A percentile compares a stretch with the other conserved stretches of the same genome.
Evolutionary conservation across 1,140 invertebrate genomes (phyloP).

Genomic region (Pseudomyrmex dendroicus): DNA sequence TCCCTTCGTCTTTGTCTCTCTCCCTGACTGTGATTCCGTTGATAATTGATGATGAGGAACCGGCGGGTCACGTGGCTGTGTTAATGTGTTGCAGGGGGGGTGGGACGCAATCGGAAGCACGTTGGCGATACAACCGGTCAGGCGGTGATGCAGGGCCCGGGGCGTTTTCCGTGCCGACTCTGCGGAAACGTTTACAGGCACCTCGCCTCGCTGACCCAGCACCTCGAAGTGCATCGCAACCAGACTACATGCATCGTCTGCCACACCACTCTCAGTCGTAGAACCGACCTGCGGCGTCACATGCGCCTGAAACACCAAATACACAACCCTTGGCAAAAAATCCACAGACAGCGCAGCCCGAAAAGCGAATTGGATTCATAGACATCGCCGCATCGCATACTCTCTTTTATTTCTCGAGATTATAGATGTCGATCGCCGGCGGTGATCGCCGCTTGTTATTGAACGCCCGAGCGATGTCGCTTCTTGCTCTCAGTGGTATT

Average conservation of each 20-base stretch:
- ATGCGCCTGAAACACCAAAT: slow-evolving; percentile 85
- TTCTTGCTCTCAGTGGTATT: slow-evolving; percentile 52
- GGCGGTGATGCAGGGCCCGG: slow-evolving; percentile 85
- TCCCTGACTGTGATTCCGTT: slow-evolving; percentile 27
- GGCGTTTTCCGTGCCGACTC: slow-evolving; percentile 85
- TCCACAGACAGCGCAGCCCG: slow-evolving; percentile 82
- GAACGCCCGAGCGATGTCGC: slow-evolving; percentile 48
- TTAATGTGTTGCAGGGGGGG: slow-evolving; percentile 85
- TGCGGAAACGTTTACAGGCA: slow-evolving; percentile 85
- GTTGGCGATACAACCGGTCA: slow-evolving; percentile 85
- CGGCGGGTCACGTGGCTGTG: slow-evolving; percentile 83
- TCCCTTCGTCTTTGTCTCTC: neutral
- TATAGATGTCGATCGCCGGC: slow-evolving; percentile 3
- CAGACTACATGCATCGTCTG: slow-evolving; percentile 86
- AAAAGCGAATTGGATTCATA: slow-evolving; percentile 80
- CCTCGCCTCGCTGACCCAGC: slow-evolving; percentile 85
- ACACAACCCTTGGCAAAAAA: slow-evolving; percentile 82
- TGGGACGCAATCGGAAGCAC: slow-evolving; percentile 85
- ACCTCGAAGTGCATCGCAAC: slow-evolving; percentile 86
- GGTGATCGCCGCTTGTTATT: slow-evolving; percentile 21
- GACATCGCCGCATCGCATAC: slow-evolving; percentile 38
- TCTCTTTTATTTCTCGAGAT: slow-evolving; percentile 12
- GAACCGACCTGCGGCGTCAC: slow-evolving; percentile 85
- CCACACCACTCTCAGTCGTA: slow-evolving; percentile 85
- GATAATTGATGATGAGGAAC: slow-evolving; percentile 67